Base-by-base conservation (phyloP, 2,797 vertebrate species). In the Pantherophis vulpinus region DNA sequence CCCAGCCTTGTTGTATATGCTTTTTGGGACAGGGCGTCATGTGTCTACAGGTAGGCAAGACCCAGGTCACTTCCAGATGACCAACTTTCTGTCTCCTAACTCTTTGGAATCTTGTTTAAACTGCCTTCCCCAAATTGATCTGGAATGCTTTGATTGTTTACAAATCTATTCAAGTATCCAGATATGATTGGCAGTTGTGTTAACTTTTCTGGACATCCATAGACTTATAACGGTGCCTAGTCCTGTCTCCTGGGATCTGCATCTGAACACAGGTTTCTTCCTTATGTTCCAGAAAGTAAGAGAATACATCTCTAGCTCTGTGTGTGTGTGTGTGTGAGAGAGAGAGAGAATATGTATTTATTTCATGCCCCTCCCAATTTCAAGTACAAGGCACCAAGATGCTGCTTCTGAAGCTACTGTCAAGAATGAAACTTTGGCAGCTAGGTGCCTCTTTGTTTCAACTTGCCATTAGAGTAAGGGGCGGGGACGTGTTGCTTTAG, bases 11-110 rank as follows among this genome's bases (percentile, higher is more conserved):
- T 97, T 99, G 42, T 99, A 99, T 94, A 98, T 99, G 98, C 94
- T 99, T 86, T 98, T 99, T 94, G 99, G 99, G 94, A 99, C 99
- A 4, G 99, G 99, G 79, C 98, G 98, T 94, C 99, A 99, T 29
- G 98, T 99, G 70, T 99, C 99, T 95, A 99, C 99, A 93, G 99
- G 99, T 99, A 97, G 97, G n/a, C 2, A 20, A 42, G 29, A 13
- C 32, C 1, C 9, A 20, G 16, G 37, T 47, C 37, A 47, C 37
- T 47, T 83, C 20, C 79, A 83, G 10, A 47, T 83, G 20, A 83
- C 42, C 74, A 83, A 23, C 42, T 47, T 83, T 83, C 79, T 83
- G 42, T 83, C 42, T 83, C 79, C 79, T 47, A 47, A 25, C 23
- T 83, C 74, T 83, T 23, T 47, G 74, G 37, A 47, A 25, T 83